Conservation (phyloP, 2,113 vertebrate species). For the Arizona elegans region DNA sequence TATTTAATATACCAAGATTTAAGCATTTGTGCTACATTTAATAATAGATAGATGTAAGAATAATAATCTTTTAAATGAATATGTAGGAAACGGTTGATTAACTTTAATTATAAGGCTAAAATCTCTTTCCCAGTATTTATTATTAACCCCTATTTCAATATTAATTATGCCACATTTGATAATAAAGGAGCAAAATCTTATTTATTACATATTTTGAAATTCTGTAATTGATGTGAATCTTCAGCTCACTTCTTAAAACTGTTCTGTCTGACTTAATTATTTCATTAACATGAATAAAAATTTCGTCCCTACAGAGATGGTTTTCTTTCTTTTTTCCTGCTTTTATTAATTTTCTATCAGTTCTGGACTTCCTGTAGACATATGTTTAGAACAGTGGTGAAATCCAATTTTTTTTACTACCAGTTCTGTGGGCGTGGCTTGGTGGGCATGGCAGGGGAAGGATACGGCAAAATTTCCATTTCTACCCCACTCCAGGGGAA, state of each 20-base stretch:
- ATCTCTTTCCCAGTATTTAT: conserved; percentile 57
- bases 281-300: conserved; percentile 53
- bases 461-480: too few relatives aligned
- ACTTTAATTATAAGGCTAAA: conserved; percentile 63
- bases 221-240: conserved; percentile 62
- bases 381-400: background rate
- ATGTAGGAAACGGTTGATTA: conserved; percentile 57
- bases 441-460: too few relatives aligned
- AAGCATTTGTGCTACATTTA: conserved; percentile 58
- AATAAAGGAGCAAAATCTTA: conserved; percentile 50
- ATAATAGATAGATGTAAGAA: conserved; percentile 59
- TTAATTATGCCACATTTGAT: conserved; percentile 66
- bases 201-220: conserved; percentile 58
- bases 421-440: too few relatives aligned
- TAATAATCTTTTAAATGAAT: conserved; percentile 66
- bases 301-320: conserved; percentile 21
- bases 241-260: conserved; percentile 51
- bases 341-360: background rate
- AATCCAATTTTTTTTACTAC: too few relatives aligned
- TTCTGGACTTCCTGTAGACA: background rate
- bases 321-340: conserved; percentile 16
- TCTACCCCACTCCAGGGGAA: too few relatives aligned
- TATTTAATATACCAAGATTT: conserved; percentile 49
- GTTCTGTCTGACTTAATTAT: conserved; percentile 62
- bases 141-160: conserved; percentile 52